Evolutionary conservation across 2,888 invertebrate species (phyloP), one percentile per base, ranked within the genome.

Genomic region (Drosophila cognata): DNA sequence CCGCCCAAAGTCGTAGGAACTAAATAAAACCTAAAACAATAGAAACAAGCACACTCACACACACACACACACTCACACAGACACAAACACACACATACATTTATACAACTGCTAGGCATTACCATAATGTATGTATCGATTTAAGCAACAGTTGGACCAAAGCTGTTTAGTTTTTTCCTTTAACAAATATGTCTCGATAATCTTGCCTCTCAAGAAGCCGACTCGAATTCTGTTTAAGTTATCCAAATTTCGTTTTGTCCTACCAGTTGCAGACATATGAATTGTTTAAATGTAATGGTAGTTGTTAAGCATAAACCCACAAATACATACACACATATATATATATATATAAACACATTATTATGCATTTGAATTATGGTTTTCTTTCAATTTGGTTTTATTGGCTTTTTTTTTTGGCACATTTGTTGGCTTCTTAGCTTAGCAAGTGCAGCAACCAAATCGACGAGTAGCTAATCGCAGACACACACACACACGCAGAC

Each of bases 141-240:
- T 79, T 71, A 68, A 77, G 80, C 81, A 81, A 81, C 74, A 67
- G 69, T 80, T 80, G 79, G 76, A 75, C 71, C 81, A 81, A 69
- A 65, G 71, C 76, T 72, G 57, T 66, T 81, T 50, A 63, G 50
- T 75, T 71, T 61, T 61, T 51, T 48, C 56, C 41, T 16, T 41
- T 41, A 63, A 25, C 21, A 33, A 13, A 60, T 53, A 46, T 58
- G 46, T 46, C 43, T 59, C 43, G 52, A 63, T 55, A 64, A 52
- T 48, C 58, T 50, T 36, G 56, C 67, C 71, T 51, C 59, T 21
- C 46, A 46, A 46, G 21, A 51, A 57, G 53, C 60, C 52, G 43
- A 79, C 29, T 59, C 53, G 53, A 50, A 60, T 38, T 59, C 41
- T 29, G 41, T 53, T 77, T 77, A 77, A 71, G 77, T 68, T 61